Base-by-base conservation (phyloP, 2,888 invertebrate genomes). In the Opisthograptis luteolata region DNA sequence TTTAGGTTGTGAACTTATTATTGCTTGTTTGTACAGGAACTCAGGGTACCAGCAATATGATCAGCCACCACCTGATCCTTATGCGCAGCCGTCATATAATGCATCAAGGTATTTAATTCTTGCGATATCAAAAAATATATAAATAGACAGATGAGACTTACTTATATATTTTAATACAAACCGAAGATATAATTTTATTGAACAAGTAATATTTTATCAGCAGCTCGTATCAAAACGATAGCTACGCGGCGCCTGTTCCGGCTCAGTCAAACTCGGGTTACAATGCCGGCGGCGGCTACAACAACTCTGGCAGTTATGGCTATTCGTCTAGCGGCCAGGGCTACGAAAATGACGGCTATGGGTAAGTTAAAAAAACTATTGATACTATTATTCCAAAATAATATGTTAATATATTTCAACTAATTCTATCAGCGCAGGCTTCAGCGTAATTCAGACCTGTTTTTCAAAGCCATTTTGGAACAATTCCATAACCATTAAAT, bases 31-130 rank as follows among this genome's bases (percentile, higher is more conserved):
- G 49, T 62, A 25, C 70, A 89, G 89, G 34, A 88, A 87, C 55
- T 77, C 87, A 2, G 87, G 87, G 19, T 89, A 88, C 58, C 89
- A 87, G 55, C 87, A 85, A 7, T 89, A 87, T 60, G 87, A 89
- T 48, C 73, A 79, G 22, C 81, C 85, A 7, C 64, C 80, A 9
- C 73, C 76, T 22, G 88, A 88, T 57, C 82, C 84, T 1, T 89
- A 87, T 59, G 70, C 81, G 10, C 84, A 83, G 51, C 76, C 75
- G 37, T 66, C 87, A 28, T 89, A 89, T 58, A 85, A 73, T 53
- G 63, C 82, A 12, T 65, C 80, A 50, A 79, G 84, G 89, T 89
- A 73, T 68, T 50, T 39, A 8, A 31, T 20, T 3, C n/a, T n/a
- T n/a, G n/a, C n/a, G n/a, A n/a, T n/a, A n/a, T n/a, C n/a, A n/a